These are phyloP conservation scores for Craniophora ligustri DNA, from an alignment of 2,888 invertebrate genomes.

Conservation along the genomic window DNA sequence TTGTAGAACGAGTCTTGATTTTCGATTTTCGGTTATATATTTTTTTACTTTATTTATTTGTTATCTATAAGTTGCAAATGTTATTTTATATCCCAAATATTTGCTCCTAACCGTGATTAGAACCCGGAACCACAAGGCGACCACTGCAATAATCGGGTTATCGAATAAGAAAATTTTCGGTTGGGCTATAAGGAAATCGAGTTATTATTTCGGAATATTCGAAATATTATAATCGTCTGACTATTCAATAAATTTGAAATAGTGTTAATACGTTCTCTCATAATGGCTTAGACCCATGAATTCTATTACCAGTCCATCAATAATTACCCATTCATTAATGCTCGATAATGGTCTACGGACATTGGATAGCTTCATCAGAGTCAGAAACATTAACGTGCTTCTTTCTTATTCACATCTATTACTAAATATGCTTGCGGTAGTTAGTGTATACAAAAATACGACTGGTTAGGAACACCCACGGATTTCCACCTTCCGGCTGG, in stretches of 20 bases:
- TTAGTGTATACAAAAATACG: constrained; percentile 75
- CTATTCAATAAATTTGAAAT: constrained; percentile 43
- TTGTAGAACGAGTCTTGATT: too few relatives aligned
- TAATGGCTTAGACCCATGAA: constrained; percentile 6
- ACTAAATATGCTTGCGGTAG: constrained; percentile 75
- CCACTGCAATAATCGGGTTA: constrained; percentile 3
- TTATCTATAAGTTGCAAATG: too few relatives aligned
- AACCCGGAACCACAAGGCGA: too few relatives aligned
- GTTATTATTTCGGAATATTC: constrained; percentile 53
- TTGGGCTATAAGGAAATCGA: constrained; percentile 62
- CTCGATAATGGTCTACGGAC: constrained; percentile 8
- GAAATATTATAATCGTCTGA: too few relatives aligned
- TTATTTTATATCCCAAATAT: too few relatives aligned
- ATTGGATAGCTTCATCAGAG: constrained; percentile 33
- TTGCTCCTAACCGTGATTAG: too few relatives aligned
- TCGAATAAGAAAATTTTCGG: constrained; percentile 64
- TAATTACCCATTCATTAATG: constrained; percentile 17
- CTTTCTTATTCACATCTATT: constrained; percentile 67
- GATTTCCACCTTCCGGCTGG: constrained; percentile 77
- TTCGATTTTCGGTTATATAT: too few relatives aligned
- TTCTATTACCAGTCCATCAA: constrained; percentile 12
- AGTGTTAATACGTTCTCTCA: constrained; percentile 1
- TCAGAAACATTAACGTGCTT: constrained; percentile 41
- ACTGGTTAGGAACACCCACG: constrained; percentile 86
- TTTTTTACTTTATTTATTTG: too few relatives aligned